phyloP scores from a whole-genome alignment of 2,113 vertebrate genomes.

The Trogon melanurus region DNA sequence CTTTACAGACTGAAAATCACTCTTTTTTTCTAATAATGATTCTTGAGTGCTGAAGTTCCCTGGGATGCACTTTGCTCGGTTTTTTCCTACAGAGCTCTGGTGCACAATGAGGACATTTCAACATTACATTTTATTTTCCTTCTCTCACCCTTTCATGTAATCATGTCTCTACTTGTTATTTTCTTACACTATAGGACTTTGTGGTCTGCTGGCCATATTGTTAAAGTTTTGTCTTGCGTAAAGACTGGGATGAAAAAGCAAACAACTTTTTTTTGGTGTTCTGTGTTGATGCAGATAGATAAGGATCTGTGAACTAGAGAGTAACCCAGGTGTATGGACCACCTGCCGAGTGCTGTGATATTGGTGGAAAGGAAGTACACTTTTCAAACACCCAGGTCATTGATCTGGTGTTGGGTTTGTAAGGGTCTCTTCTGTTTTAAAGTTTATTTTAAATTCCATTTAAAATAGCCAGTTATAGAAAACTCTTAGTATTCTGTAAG shows the following conservation, averaged over 20 bases:
- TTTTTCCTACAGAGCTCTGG: not conserved
- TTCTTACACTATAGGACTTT: not conserved
- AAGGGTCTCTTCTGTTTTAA: not conserved
- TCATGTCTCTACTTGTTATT: not conserved
- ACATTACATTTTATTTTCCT: not conserved
- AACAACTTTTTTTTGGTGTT: not conserved
- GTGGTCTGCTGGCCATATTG: not conserved
- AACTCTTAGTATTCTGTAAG: not conserved
- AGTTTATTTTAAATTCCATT: not conserved
- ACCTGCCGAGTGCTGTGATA: not conserved
- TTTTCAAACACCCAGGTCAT: not conserved
- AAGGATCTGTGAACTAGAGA: not conserved
- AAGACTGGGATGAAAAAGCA: not conserved
- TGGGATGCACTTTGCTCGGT: not conserved
- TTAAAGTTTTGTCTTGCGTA: not conserved
- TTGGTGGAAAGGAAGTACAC: not conserved
- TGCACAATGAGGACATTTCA: not conserved
- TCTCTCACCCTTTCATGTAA: not conserved
- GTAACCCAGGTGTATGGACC: not conserved
- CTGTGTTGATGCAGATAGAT: not conserved
- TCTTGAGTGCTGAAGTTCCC: not conserved
- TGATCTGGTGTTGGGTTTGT: not conserved
- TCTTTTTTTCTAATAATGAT: not conserved
- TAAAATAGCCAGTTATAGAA: not conserved
- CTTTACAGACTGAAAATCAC: not conserved